Percentiles rank a stretch among this genome's conserved stretches.
phyloP scores from a whole-genome alignment of 1,140 invertebrate species.

The Drosophila simulans region DNA sequence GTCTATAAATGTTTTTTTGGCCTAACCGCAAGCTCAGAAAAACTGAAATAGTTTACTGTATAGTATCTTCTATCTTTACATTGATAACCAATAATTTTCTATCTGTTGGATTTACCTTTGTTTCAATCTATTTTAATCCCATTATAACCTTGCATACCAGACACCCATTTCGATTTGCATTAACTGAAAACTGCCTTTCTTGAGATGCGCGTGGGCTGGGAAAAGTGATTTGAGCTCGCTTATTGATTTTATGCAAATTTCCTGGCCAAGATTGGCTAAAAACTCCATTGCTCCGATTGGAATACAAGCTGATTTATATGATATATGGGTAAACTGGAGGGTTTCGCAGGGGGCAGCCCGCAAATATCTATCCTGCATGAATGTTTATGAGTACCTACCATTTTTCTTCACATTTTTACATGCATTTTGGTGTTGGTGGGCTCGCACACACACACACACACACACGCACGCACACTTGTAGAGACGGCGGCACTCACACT shows the following conservation, averaged over 20 bases:
- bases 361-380: slow-evolving; percentile 9
- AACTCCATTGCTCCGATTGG: neutral
- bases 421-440: slow-evolving; percentile 53
- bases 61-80: too few relatives aligned
- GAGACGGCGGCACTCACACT: slow-evolving; percentile 44
- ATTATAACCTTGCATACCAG: slow-evolving; percentile 8
- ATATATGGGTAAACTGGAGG: neutral
- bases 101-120: too few relatives aligned
- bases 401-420: slow-evolving; percentile 72
- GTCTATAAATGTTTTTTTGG: neutral
- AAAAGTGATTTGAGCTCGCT: slow-evolving; percentile 42
- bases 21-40: neutral
- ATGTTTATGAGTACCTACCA: slow-evolving; percentile 63
- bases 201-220: slow-evolving; percentile 7
- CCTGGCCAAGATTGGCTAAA: neutral
- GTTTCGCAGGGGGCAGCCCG: slow-evolving; percentile 4
- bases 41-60: neutral
- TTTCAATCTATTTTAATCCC: too few relatives aligned
- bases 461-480: slow-evolving; percentile 31
- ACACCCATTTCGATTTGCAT: slow-evolving; percentile 2
- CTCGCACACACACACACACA: slow-evolving; percentile 52
- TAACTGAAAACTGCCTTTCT: slow-evolving; percentile 3
- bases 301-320: neutral
- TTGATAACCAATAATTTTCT: too few relatives aligned
- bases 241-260: slow-evolving; percentile 40